Evolutionary conservation across 2,888 invertebrate species (phyloP).

Genomic region (Phyllotreta striolata): DNA sequence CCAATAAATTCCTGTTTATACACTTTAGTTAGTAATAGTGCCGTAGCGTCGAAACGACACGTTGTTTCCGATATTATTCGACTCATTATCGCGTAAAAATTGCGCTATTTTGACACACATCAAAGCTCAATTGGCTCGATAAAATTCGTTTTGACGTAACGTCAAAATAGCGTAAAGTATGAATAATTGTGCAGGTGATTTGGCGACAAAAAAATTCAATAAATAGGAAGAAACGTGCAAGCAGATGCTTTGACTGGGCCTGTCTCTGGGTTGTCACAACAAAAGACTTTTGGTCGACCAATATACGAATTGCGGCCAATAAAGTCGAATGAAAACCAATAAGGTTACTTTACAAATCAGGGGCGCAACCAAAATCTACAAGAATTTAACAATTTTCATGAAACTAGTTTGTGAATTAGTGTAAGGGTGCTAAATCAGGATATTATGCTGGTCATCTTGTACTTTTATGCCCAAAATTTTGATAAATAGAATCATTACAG

Average conservation of each 20-base stretch:
- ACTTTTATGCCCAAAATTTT: no score
- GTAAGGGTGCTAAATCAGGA: no score
- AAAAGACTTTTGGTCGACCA: conserved; percentile 40
- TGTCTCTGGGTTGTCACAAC: conserved; percentile 46
- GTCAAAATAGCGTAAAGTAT: no score
- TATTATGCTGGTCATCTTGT: no score
- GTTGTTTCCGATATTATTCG: conserved; percentile 48
- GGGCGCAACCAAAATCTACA: conserved; percentile 17
- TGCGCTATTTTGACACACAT: no score
- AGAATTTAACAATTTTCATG: conserved; percentile 26
- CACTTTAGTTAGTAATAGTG: conserved; percentile 57
- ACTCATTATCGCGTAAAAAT: no score
- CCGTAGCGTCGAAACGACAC: conserved; percentile 40
- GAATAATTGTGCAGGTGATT: no score
- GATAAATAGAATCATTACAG: no score
- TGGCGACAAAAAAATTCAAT: no score
- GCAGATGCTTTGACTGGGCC: background rate
- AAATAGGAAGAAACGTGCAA: no score
- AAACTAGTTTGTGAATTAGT: conserved; percentile 24
- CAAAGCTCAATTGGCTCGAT: no score
- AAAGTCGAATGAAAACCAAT: conserved; percentile 35
- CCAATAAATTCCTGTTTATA: conserved; percentile 59
- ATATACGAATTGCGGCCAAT: conserved; percentile 21
- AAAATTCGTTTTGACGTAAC: no score
- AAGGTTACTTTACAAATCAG: conserved; percentile 16